phyloP scores from a whole-genome alignment of 1,140 invertebrate genomes.

The Apis mellifera region DNA sequence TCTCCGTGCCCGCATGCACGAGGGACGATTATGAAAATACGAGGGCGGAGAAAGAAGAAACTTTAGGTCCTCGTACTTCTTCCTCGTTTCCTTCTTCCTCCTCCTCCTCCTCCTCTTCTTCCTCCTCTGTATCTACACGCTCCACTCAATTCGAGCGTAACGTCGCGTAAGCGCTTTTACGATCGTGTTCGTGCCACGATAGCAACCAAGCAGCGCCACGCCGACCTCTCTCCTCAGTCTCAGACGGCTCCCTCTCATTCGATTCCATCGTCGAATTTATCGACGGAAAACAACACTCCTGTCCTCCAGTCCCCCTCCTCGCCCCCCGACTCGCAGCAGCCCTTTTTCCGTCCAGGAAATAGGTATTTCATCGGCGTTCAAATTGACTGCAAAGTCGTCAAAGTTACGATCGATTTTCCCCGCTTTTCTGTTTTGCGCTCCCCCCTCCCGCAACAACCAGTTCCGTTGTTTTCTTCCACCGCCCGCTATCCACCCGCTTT shows the following conservation, averaged over 20 bases:
- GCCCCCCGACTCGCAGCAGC: slow-evolving; percentile 16
- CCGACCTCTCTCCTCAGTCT: slow-evolving; percentile 44
- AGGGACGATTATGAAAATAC: slow-evolving; percentile 39
- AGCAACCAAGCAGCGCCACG: slow-evolving; percentile 52
- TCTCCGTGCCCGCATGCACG: slow-evolving; percentile 29
- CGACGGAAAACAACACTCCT: slow-evolving; percentile 63
- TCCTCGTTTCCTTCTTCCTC: slow-evolving; percentile 15
- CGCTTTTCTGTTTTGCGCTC: slow-evolving; percentile 43
- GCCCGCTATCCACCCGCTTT: neutral
- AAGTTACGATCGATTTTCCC: slow-evolving; percentile 59
- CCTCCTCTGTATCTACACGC: slow-evolving; percentile 60
- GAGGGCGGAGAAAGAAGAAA: slow-evolving; percentile 44
- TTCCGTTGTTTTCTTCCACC: slow-evolving; percentile 18
- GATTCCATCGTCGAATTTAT: slow-evolving; percentile 69
- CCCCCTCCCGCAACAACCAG: neutral
- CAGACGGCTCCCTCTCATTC: slow-evolving; percentile 57
- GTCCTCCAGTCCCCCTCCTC: neutral
- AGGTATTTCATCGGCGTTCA: slow-evolving; percentile 66
- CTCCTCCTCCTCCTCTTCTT: slow-evolving; percentile 38
- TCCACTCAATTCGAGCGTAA: slow-evolving; percentile 65
- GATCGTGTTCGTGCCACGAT: slow-evolving; percentile 65
- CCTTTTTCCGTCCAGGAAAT: slow-evolving; percentile 59
- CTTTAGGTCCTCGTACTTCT: slow-evolving; percentile 42
- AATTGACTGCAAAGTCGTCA: slow-evolving; percentile 65
- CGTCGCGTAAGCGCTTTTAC: slow-evolving; percentile 71